Evolutionary conservation across 2,888 invertebrate species (phyloP).

Genomic region (Athetis lepigone): DNA sequence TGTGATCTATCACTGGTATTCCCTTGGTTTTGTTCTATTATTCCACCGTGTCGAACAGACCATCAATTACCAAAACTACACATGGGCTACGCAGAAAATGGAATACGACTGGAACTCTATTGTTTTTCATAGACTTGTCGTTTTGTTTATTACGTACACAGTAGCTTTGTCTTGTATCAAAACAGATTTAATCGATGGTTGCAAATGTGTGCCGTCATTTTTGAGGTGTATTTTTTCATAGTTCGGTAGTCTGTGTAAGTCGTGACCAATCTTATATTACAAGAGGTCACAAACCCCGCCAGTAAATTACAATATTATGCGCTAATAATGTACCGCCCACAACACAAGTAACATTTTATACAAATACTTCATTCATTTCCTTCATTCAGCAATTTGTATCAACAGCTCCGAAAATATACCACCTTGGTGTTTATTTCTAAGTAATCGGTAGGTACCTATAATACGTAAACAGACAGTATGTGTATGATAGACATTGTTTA

Average conservation of each 20-base stretch:
- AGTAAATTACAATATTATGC: slow-evolving; percentile 5
- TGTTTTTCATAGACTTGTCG: no score
- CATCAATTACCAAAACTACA: no score
- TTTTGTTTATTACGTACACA: no score
- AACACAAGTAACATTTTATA: slow-evolving; percentile 2
- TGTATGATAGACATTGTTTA: slow-evolving; percentile 32
- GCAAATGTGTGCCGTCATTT: background rate
- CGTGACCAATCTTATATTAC: background rate
- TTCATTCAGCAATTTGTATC: slow-evolving; percentile 40
- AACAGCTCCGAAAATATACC: slow-evolving; percentile 15
- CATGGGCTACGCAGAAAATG: no score
- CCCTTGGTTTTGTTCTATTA: no score
- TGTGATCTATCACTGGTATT: no score
- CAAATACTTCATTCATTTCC: slow-evolving; percentile 40
- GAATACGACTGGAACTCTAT: no score
- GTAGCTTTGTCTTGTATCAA: no score
- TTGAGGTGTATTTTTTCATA: no score
- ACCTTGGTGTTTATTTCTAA: slow-evolving; percentile 31
- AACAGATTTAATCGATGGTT: no score
- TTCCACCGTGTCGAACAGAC: no score
- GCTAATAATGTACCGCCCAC: slow-evolving; percentile 10
- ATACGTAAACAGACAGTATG: slow-evolving; percentile 8
- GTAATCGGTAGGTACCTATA: background rate
- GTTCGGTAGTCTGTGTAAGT: background rate
- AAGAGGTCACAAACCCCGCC: background rate